Base-by-base conservation (phyloP, 2,888 invertebrate species). In the Tipula vernalis region DNA sequence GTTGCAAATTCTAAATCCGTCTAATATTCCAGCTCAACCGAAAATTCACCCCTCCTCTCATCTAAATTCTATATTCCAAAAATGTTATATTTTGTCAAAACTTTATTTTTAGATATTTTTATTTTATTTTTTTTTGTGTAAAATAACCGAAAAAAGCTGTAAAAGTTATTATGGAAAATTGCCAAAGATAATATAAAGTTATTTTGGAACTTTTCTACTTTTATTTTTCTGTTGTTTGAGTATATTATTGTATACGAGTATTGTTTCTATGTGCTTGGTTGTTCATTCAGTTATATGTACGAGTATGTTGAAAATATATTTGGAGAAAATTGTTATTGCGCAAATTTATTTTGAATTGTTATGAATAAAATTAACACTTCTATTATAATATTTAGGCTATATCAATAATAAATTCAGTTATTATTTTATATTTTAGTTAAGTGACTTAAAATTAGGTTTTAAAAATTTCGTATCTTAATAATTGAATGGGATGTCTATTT, bases 121-220 rank as follows among this genome's bases (percentile, higher is more conserved):
- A 3, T 15, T 51, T 51, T 18, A n/a, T 71, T 57, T 51, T 41
- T 51, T 51, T 51, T n/a, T 15, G 13, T 57, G 28, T 71, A 51
- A 51, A 18, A 71, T 28, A 4, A 51, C 71, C 71, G 8, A 71
- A 71, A 71, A 71, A 71, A 71, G 71, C 28, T 71, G 71, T 71
- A 71, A 71, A 71, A 71, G 71, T 71, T 71, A 71, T 71, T 71
- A 71, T 71, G 28, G 71, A 71, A 71, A 71, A 71, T 71, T 71
- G 71, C 71, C 71, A 71, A 71, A 71, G 71, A 71, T 71, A 71
- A 71, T 71, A 71, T 71, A 71, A 71, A 71, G 71, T 71, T 71
- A 71, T 71, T 71, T 71, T 71, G 3, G 28, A 71, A 71, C 71
- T 71, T 71, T 28, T 28, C 28, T 28, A 28, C 28, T 28, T 28